These are phyloP conservation scores for Mustela lutreola DNA, from an alignment of 2,113 vertebrate genomes.

Conservation along the genomic window DNA sequence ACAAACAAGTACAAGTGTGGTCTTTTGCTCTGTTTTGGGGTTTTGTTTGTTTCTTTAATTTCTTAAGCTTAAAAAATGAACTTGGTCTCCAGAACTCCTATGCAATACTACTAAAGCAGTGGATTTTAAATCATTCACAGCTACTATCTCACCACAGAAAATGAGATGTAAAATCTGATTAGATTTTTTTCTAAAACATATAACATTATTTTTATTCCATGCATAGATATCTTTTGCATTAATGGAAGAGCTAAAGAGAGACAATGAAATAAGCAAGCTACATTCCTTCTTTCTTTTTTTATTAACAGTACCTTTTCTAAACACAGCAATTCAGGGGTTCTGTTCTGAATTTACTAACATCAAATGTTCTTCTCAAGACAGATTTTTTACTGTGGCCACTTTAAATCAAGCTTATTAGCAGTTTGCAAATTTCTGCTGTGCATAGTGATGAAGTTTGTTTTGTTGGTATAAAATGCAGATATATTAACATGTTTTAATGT, in stretches of 20 bases:
- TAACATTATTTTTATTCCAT: not conserved
- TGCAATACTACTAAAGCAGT: not conserved
- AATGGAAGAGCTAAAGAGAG: not conserved
- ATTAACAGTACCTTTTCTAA: not conserved
- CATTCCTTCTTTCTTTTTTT: not conserved
- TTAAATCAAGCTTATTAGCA: not conserved
- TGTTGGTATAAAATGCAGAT: not conserved
- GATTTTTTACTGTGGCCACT: not conserved
- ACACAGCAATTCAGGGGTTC: not conserved
- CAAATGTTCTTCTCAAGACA: conserved; percentile 4
- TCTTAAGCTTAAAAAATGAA: conserved; percentile 29
- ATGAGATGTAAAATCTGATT: not conserved
- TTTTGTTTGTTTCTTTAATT: not conserved
- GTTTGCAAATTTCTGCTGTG: not conserved
- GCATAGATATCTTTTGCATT: not conserved
- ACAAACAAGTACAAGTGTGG: not conserved
- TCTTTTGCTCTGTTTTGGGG: not conserved
- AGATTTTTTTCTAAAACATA: conserved; percentile 16
- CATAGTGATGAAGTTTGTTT: not conserved
- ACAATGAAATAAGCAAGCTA: not conserved
- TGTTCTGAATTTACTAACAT: conserved; percentile 21
- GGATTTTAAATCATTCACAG: not conserved
- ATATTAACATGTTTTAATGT: not conserved
- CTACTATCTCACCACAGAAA: not conserved
- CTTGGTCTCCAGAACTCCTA: not conserved